Evolutionary conservation across 2,113 vertebrate genomes (phyloP).

Genomic region (Spheniscus mendiculus): DNA sequence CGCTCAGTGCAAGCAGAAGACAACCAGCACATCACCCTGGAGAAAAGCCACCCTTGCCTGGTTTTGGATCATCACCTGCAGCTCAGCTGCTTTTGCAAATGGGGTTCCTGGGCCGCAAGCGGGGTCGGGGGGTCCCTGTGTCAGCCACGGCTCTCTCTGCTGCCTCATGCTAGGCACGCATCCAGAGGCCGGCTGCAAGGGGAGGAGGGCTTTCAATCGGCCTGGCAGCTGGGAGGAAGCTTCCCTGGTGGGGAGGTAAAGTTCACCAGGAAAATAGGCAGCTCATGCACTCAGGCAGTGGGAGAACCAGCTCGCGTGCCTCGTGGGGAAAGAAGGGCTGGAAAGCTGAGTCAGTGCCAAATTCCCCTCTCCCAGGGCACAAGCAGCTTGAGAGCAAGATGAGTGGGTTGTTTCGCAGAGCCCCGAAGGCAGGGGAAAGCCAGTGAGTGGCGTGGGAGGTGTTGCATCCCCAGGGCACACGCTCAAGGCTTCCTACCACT

Average conservation of each 20-base stretch:
- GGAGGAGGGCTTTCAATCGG: neutral
- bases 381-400: neutral
- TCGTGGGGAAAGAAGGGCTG: neutral
- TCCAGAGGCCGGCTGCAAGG: neutral
- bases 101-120: neutral
- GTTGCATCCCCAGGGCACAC: neutral
- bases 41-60: neutral
- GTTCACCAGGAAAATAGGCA: neutral
- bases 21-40: neutral
- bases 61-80: neutral
- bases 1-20: fast-evolving
- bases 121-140: neutral
- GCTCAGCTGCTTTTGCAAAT: neutral
- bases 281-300: neutral
- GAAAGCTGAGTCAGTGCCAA: neutral
- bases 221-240: neutral
- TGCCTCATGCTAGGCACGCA: fast-evolving
- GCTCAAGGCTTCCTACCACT: neutral
- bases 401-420: neutral
- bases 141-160: neutral
- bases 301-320: neutral
- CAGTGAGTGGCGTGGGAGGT: neutral
- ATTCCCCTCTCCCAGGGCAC: neutral
- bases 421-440: neutral
- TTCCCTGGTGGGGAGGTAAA: neutral